Evolutionary conservation across 2,888 invertebrate genomes (phyloP).

Genomic region (Dorcus hopei): DNA sequence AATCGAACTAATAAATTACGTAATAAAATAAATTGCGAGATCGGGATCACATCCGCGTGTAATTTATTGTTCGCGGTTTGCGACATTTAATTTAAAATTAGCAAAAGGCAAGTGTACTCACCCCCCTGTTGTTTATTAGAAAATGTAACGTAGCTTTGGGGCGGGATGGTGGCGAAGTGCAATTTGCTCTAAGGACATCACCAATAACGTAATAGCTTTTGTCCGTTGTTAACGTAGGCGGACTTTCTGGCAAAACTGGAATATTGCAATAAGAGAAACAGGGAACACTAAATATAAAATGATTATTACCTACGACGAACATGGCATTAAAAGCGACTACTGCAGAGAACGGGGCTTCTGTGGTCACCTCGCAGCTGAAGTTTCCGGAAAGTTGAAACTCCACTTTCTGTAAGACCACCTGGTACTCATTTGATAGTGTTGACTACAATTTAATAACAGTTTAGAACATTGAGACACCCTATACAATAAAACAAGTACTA

Average conservation of each 20-base stretch:
- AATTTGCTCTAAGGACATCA: conserved; percentile 72
- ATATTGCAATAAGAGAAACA: conserved; percentile 21
- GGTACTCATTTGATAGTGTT: conserved; percentile 69
- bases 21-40: no score
- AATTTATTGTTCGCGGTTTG: no score
- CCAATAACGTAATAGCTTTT: conserved; percentile 72
- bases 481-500: conserved; percentile 50
- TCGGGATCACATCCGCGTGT: no score
- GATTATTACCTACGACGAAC: conserved; percentile 70
- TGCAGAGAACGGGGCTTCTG: conserved; percentile 72
- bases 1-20: no score
- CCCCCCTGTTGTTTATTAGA: conserved; percentile 74
- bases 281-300: conserved; percentile 7
- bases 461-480: not conserved
- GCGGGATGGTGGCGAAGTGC: conserved; percentile 74
- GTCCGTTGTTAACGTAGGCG: conserved; percentile 67
- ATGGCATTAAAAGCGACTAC: conserved; percentile 64
- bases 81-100: no score
- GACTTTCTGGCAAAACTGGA: conserved; percentile 67
- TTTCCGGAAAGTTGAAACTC: conserved; percentile 71
- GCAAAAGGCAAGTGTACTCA: conserved; percentile 51
- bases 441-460: conserved; percentile 51
- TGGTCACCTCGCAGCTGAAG: conserved; percentile 79
- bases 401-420: conserved; percentile 68
- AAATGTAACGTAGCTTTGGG: conserved; percentile 73